Conservation (phyloP, 2,113 vertebrate species). For the Apteryx mantelli region DNA sequence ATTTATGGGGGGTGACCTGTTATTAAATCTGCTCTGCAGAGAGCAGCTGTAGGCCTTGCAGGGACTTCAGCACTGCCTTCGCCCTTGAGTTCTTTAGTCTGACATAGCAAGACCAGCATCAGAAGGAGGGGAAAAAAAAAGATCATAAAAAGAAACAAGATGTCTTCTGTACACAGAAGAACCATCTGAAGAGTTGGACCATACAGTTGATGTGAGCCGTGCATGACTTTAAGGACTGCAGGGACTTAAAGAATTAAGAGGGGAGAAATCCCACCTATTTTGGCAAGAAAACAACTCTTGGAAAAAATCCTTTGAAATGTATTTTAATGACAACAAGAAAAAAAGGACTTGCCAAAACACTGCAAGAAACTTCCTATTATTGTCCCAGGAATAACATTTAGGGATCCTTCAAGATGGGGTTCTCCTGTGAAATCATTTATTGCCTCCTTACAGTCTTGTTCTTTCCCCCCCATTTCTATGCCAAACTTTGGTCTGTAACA, state of each 20-base stretch:
- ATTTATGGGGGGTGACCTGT: not conserved
- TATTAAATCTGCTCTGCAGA: not conserved
- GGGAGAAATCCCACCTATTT: not conserved
- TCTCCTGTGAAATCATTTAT: not conserved
- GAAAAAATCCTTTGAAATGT: not conserved
- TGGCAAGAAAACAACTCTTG: not conserved
- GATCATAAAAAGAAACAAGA: not conserved
- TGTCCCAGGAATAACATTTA: not conserved
- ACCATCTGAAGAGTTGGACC: not conserved
- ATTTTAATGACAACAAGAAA: not conserved
- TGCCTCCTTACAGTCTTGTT: not conserved
- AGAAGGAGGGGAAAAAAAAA: not conserved
- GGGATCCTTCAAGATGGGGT: not conserved
- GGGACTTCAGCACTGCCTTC: not conserved
- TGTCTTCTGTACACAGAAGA: not conserved
- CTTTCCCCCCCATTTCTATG: not conserved
- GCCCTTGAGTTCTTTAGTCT: not conserved
- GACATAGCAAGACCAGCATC: not conserved
- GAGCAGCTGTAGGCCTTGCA: not conserved
- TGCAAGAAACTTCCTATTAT: not conserved
- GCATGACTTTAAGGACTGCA: not conserved
- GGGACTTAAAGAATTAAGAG: not conserved
- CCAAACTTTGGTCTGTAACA: not conserved
- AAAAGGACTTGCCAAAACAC: not conserved
- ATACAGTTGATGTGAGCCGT: not conserved